These are phyloP conservation scores for Calosoma granatense DNA, from an alignment of 1,140 invertebrate species.

Conservation along the genomic window DNA sequence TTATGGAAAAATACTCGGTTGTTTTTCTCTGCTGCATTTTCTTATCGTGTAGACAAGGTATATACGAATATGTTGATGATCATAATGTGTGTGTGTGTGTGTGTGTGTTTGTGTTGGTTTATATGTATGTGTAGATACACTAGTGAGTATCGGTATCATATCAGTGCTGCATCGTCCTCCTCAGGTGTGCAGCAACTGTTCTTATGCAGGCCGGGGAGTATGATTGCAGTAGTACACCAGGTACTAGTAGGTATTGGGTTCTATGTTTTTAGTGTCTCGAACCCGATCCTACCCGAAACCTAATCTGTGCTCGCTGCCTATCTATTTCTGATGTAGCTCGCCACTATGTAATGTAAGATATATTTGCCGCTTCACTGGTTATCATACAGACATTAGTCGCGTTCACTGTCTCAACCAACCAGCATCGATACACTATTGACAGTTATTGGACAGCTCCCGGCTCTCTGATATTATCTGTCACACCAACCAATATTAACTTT, in stretches of 20 bases:
- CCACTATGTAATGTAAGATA: constrained; percentile 32
- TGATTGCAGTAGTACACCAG: not conserved
- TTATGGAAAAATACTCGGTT: no score
- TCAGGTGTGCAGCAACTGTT: not conserved
- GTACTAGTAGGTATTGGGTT: not conserved
- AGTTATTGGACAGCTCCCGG: not conserved
- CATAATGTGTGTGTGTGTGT: no score
- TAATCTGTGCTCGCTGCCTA: constrained; percentile 1
- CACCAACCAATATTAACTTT: no score
- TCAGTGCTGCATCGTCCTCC: no score
- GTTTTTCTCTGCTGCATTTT: no score
- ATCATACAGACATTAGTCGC: not conserved
- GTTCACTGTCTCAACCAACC: not conserved
- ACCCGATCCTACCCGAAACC: constrained; percentile 2
- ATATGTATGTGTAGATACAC: not conserved
- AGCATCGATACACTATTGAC: not conserved
- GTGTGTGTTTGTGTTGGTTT: no score
- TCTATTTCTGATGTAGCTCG: constrained; percentile 8
- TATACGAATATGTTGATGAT: no score
- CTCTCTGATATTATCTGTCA: no score
- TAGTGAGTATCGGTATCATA: not conserved
- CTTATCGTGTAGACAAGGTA: no score
- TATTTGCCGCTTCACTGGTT: constrained; percentile 33
- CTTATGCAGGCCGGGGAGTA: no score
- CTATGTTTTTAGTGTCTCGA: constrained; percentile 4